Percentiles rank a stretch among this genome's conserved stretches.
These are phyloP conservation scores for Leucosticte australis DNA, from an alignment of 2,113 vertebrate genomes.

Conservation along the genomic window DNA sequence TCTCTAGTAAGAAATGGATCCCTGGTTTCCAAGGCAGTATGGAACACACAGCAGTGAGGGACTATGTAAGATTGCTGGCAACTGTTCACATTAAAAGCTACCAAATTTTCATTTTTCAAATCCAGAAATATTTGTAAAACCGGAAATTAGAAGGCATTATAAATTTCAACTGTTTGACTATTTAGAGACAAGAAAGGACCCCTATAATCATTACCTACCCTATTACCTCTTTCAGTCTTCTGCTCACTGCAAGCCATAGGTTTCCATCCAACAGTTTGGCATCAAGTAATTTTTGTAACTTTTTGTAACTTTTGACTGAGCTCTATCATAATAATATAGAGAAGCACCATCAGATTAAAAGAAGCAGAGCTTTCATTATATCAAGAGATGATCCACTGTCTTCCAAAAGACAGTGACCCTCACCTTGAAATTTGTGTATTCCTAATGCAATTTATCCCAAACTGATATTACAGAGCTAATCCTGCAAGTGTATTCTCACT, in stretches of 20 bases:
- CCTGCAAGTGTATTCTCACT: not conserved
- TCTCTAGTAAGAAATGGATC: not conserved
- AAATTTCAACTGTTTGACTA: not conserved
- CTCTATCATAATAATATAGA: not conserved
- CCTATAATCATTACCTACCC: accelerated
- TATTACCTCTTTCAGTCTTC: not conserved
- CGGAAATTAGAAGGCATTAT: not conserved
- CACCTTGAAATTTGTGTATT: not conserved
- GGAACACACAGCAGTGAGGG: not conserved
- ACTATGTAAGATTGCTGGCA: not conserved
- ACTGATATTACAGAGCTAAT: not conserved
- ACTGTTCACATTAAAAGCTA: not conserved
- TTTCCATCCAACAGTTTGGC: not conserved
- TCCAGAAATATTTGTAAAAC: not conserved
- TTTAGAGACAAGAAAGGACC: not conserved
- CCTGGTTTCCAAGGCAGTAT: not conserved
- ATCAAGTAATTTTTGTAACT: not conserved
- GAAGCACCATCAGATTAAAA: not conserved
- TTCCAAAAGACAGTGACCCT: not conserved
- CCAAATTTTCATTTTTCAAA: not conserved
- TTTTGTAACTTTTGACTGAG: not conserved
- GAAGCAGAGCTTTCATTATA: not conserved
- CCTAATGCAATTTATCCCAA: not conserved
- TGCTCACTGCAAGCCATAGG: not conserved
- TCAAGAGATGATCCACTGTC: not conserved